A percentile compares a stretch with the other conserved stretches of the same genome.
These are phyloP conservation scores for Cathartes aura DNA, from an alignment of 2,113 vertebrate genomes.

Conservation along the genomic window DNA sequence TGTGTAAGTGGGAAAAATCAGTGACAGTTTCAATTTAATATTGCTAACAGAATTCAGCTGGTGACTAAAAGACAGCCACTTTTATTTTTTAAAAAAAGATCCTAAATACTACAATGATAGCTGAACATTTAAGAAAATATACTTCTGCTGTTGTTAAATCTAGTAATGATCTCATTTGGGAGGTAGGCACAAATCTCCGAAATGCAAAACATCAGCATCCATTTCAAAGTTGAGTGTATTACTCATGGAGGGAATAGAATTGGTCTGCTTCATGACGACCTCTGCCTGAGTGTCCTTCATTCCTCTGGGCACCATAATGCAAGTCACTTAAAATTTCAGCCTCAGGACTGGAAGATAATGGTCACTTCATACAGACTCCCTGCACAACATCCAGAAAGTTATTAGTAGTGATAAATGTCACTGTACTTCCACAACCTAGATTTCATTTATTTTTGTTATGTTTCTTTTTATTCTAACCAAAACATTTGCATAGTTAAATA, in stretches of 20 bases:
- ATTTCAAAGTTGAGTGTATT: background rate
- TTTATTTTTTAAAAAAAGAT: background rate
- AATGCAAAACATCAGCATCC: background rate
- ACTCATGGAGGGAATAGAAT: background rate
- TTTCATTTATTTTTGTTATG: background rate
- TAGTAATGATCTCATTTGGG: background rate
- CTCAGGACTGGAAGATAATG: background rate
- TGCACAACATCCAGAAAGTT: background rate
- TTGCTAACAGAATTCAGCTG: background rate
- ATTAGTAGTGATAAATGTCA: background rate
- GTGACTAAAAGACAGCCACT: background rate
- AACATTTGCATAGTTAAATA: background rate
- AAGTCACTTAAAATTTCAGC: background rate
- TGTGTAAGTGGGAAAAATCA: background rate
- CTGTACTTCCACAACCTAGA: background rate
- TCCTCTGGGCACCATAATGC: background rate
- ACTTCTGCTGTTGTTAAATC: background rate
- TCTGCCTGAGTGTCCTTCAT: background rate
- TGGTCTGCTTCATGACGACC: background rate
- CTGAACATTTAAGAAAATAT: background rate
- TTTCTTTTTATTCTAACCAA: background rate
- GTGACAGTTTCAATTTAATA: background rate
- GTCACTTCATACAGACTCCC: background rate
- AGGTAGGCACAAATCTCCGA: background rate
- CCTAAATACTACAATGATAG: background rate